Base-by-base conservation (phyloP, 2,888 invertebrate genomes). In the Zelleria hepariella region DNA sequence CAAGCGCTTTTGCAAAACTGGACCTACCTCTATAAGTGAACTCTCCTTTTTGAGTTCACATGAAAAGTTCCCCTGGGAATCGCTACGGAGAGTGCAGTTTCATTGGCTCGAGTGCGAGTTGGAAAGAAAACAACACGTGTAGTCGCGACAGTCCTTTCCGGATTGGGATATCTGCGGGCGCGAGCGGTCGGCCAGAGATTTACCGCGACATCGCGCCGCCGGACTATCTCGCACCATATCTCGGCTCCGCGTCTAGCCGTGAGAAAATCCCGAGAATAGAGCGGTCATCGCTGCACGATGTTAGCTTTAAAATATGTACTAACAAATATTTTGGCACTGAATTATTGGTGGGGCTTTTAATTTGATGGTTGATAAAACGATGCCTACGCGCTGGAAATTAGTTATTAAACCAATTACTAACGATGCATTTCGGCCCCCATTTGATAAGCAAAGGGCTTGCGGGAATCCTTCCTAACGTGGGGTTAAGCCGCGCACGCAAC, bases 181-280 rank as follows among this genome's bases (percentile, higher is more conserved):
- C 62, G 66, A 63, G 63, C 64, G 65, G 65, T 68, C 68, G 69
- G 74, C 73, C 49, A 20, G 72, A 82, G 80, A 82, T 82, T 83
- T 82, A 82, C 15, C 82, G 78, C 52, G 69, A 67, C 63, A 71
- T 74, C 70, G 57, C 47, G 24, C 53, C 25, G 25, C 4, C 54
- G 23, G 26, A 25, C 54, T 18, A 15, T 42, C 32, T 42, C 32
- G 32, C 32, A n/a, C 54, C 54, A 15, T 20, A 27, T 27, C 54
- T n/a, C n/a, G 15, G n/a, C 7, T n/a, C 25, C 26, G 10, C 32
- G 32, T 42, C 32, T 18, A 27, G 23, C 53, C 54, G 26, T 27
- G 54, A 25, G 26, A 25, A 26, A 25, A 18, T n/a, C 24, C 54
- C 4, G 25, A 25, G 51, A 20, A 21, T 10, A 3, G 23, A 51